Base-by-base conservation (phyloP, 1,140 invertebrate genomes). In the Pseudomyrmex gracilis region DNA sequence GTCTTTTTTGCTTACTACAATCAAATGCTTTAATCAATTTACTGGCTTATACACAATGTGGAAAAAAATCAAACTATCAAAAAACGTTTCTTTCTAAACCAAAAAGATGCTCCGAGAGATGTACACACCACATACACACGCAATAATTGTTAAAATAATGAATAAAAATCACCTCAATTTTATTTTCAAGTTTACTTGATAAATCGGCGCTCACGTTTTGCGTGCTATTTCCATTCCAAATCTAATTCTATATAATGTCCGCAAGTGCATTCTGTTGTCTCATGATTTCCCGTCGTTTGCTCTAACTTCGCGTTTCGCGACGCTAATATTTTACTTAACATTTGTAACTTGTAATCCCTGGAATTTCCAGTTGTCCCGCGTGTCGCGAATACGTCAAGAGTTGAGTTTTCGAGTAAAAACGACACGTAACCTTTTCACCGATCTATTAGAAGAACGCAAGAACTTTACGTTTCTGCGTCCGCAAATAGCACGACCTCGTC, bases 401-500 rank as follows among this genome's bases (percentile, higher is more conserved):
- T 70, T 70, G 53, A 60, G 22, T 71, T 49, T 70, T 20, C 34
- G 34, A 34, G 34, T 34, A n/a, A 55, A 55, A 80, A 80, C 71
- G 70, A 80, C 60, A n/a, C 43, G 60, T 47, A 34, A 58, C 20
- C 20, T 58, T 71, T 58, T 58, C 60, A 13, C 47, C 43, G 17
- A 17, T 76, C 53, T 58, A 24, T 49, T 70, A 58, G 22, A 78
- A 70, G 51, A 67, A 68, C 34, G 61, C 1, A 55, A 67, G 15
- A 58, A 57, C 45, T 71, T 47, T 58, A 53, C 51, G 53, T 58
- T 60, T 51, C 17, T 17, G 34, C 10, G 43, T 58, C 66, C 49
- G 47, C 53, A 80, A 80, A 71, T 80, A 80, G 76, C 64, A 34
- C 47, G 66, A 80, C 53, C 76, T 68, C 45, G 60, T 53, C n/a